These are phyloP conservation scores for Hydrochoerus hydrochaeris DNA, from an alignment of 2,113 vertebrate genomes.

Conservation along the genomic window DNA sequence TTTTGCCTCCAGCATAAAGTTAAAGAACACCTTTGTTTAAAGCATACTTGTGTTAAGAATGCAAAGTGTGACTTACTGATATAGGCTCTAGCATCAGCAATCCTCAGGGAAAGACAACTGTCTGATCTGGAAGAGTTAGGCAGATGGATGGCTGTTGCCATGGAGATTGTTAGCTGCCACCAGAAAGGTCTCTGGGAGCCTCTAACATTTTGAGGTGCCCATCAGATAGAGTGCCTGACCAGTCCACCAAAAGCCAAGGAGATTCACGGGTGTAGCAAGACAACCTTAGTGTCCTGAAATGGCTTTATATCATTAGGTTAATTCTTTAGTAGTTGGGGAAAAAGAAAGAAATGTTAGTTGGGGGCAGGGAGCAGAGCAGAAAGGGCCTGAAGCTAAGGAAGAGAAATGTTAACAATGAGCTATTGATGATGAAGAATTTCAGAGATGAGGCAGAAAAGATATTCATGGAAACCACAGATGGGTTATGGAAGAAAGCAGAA, in stretches of 20 bases:
- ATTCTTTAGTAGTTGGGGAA: slow-evolving; percentile 21
- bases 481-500: background rate
- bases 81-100: background rate
- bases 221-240: background rate
- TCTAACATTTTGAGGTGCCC: slow-evolving; percentile 22
- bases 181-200: background rate
- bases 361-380: background rate
- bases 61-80: slow-evolving; percentile 44
- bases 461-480: slow-evolving; percentile 50
- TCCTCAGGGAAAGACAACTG: background rate
- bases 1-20: slow-evolving; percentile 66
- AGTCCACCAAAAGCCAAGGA: background rate
- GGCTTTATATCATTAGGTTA: background rate
- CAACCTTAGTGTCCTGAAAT: background rate
- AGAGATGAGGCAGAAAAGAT: slow-evolving; percentile 54
- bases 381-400: slow-evolving; percentile 75
- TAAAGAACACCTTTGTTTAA: slow-evolving; percentile 53
- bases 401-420: slow-evolving; percentile 70
- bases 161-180: background rate
- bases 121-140: background rate
- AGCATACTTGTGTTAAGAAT: slow-evolving; percentile 9
- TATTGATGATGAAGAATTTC: slow-evolving; percentile 74
- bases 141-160: background rate
- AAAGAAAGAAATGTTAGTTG: slow-evolving; percentile 44
- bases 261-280: background rate